A percentile compares a stretch with the other conserved stretches of the same genome.
phyloP scores from a whole-genome alignment of 92 coral and sea anemone species.

The Palythoa caribaeorum region DNA sequence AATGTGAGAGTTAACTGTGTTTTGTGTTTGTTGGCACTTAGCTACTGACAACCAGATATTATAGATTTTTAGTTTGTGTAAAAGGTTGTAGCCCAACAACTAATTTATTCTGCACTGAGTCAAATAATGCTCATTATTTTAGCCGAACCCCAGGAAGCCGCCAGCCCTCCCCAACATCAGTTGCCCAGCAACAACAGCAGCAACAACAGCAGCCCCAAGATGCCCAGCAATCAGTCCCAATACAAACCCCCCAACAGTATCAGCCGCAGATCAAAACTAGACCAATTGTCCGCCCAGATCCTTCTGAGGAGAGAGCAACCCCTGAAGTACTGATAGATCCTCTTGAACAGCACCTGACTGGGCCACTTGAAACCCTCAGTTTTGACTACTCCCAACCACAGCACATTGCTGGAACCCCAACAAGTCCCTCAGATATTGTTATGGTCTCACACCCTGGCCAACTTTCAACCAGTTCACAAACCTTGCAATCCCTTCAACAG shows the following conservation, averaged over 20 bases:
- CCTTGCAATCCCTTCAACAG: conserved; percentile 65
- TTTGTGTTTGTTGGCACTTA: no score
- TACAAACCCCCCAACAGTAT: conserved; percentile 61
- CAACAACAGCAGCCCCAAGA: conserved; percentile 85
- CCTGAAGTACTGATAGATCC: conserved; percentile 84
- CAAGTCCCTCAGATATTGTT: conserved; percentile 89
- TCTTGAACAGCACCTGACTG: conserved; percentile 67
- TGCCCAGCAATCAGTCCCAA: conserved; percentile 72
- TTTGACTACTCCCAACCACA: conserved; percentile 72
- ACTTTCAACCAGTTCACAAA: conserved; percentile 62
- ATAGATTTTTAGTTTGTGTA: background rate
- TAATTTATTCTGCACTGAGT: background rate
- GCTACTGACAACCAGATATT: no score
- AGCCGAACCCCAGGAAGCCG: conserved; percentile 99
- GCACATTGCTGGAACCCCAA: conserved; percentile 81
- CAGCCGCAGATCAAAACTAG: conserved; percentile 71
- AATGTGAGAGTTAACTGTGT: no score
- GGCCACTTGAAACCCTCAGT: conserved; percentile 78
- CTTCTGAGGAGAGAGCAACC: conserved; percentile 65
- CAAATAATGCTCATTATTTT: background rate
- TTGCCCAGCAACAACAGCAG: conserved; percentile 41
- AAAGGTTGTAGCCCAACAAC: background rate
- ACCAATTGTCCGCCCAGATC: conserved; percentile 50
- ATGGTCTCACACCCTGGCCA: conserved; percentile 85
- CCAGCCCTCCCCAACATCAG: conserved; percentile 93